A percentile compares a stretch with the other conserved stretches of the same genome.
phyloP scores from a whole-genome alignment of 1,140 invertebrate genomes.

The Paramacrobiotus metropolitanus region DNA sequence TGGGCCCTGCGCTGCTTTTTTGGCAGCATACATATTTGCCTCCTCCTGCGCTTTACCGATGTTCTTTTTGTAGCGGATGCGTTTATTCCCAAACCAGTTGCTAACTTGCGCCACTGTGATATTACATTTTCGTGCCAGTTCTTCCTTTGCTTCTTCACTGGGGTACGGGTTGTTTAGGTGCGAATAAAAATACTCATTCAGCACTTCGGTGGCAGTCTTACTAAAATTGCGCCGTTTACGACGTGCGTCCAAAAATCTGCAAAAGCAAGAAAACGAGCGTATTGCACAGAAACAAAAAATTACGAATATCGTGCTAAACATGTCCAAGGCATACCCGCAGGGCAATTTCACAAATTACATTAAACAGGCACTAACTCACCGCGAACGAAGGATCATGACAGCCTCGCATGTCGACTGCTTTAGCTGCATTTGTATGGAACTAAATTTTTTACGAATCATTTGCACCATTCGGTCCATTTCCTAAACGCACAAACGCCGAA shows the following conservation, averaged over 20 bases:
- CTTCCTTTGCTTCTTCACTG: constrained; percentile 98
- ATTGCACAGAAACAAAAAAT: too few relatives aligned
- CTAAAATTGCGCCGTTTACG: constrained; percentile 96
- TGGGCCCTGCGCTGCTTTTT: constrained; percentile 42
- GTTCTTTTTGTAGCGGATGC: constrained; percentile 99
- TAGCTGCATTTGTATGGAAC: constrained; percentile 96
- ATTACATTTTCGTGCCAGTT: constrained; percentile 93
- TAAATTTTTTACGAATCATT: constrained; percentile 99
- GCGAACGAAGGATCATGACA: constrained; percentile 91
- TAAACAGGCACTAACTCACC: constrained; percentile 21
- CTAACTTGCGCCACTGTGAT: constrained; percentile 82
- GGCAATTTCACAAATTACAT: too few relatives aligned
- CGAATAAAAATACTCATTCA: constrained; percentile 99
- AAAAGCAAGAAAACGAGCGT: too few relatives aligned
- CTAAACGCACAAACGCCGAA: constrained; percentile 15
- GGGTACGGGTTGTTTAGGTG: constrained; percentile 98
- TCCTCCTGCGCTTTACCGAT: constrained; percentile 99
- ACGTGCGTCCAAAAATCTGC: constrained; percentile 79
- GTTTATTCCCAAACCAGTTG: constrained; percentile 81
- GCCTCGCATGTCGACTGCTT: constrained; percentile 99
- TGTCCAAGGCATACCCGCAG: too few relatives aligned
- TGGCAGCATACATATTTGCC: constrained; percentile 94
- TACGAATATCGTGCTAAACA: too few relatives aligned
- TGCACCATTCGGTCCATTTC: constrained; percentile 99
- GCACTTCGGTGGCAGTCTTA: constrained; percentile 97